Percentiles rank a stretch among this genome's conserved stretches.
These are phyloP conservation scores for Sarcophaga variegata DNA, from an alignment of 2,888 invertebrate genomes.

Conservation along the genomic window DNA sequence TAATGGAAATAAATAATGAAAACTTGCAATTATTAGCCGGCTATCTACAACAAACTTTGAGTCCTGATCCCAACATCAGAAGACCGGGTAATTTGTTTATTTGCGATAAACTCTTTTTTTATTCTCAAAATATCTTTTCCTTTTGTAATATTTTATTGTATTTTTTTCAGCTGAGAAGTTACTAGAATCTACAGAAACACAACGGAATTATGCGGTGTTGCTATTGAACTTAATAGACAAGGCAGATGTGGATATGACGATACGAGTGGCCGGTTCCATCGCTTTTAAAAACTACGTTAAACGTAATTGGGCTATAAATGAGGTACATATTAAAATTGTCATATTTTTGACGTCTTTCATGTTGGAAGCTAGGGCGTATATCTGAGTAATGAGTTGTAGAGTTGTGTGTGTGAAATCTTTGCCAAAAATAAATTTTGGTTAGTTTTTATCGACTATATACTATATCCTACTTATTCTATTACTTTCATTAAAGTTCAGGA, in stretches of 20 bases:
- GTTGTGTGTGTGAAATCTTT: too few relatives aligned
- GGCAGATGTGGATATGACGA: conserved; percentile 89
- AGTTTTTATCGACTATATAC: too few relatives aligned
- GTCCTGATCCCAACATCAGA: conserved; percentile 90
- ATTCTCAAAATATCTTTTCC: not conserved
- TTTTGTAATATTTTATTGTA: conserved; percentile 11
- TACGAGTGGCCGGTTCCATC: conserved; percentile 94
- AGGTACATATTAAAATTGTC: conserved; percentile 84
- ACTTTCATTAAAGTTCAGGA: too few relatives aligned
- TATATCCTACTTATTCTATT: too few relatives aligned
- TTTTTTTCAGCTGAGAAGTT: conserved; percentile 91
- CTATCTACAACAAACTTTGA: conserved; percentile 94
- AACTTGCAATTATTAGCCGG: conserved; percentile 91
- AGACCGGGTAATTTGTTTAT: conserved; percentile 87
- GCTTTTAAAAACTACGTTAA: conserved; percentile 98
- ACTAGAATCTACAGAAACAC: conserved; percentile 93
- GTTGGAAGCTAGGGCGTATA: too few relatives aligned
- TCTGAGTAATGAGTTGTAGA: too few relatives aligned
- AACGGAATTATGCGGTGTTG: conserved; percentile 94
- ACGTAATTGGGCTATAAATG: conserved; percentile 91
- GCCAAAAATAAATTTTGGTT: too few relatives aligned
- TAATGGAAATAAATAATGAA: conserved; percentile 94
- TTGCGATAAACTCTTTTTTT: not conserved
- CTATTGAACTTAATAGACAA: conserved; percentile 93
- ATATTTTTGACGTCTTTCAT: not conserved